A percentile compares a stretch with the other conserved stretches of the same genome.
Evolutionary conservation across 2,888 invertebrate genomes (phyloP).

Genomic region (Sycophila texana): DNA sequence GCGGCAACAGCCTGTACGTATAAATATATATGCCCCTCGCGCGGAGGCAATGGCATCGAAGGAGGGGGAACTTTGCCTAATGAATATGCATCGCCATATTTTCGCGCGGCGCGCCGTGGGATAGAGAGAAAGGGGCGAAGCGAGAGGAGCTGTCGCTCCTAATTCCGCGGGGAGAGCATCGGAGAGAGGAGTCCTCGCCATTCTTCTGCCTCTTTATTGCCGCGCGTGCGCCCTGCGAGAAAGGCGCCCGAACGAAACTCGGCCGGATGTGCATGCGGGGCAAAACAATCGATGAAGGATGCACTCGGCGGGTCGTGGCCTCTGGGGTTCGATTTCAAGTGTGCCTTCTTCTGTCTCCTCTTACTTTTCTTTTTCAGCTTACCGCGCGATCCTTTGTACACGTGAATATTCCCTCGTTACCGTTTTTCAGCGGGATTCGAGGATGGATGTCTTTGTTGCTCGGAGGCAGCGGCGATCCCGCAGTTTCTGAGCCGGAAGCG

Average conservation of each 20-base stretch:
- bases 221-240: slow-evolving; percentile 18
- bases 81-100: slow-evolving; percentile 53
- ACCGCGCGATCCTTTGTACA: neutral
- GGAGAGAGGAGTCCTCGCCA: slow-evolving; percentile 23
- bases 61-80: slow-evolving; percentile 22
- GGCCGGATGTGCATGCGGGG: slow-evolving; percentile 25
- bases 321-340: neutral
- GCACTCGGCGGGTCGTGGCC: neutral
- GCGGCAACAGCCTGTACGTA: neutral
- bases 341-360: neutral
- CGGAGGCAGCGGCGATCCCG: too few species aligned
- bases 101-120: slow-evolving; percentile 29
- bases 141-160: slow-evolving; percentile 23
- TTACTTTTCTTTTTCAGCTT: too few species aligned
- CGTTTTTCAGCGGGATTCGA: too few species aligned
- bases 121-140: slow-evolving; percentile 3
- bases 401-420: too few species aligned
- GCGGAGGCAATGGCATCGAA: neutral
- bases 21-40: neutral
- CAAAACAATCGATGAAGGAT: slow-evolving; percentile 33
- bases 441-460: too few species aligned
- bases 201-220: slow-evolving; percentile 42
- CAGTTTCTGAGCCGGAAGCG: too few species aligned
- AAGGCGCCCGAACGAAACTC: slow-evolving; percentile 1
- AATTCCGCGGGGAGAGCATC: slow-evolving; percentile 31